Base-by-base conservation (phyloP, 2,888 invertebrate genomes). In the Nineta flava region DNA sequence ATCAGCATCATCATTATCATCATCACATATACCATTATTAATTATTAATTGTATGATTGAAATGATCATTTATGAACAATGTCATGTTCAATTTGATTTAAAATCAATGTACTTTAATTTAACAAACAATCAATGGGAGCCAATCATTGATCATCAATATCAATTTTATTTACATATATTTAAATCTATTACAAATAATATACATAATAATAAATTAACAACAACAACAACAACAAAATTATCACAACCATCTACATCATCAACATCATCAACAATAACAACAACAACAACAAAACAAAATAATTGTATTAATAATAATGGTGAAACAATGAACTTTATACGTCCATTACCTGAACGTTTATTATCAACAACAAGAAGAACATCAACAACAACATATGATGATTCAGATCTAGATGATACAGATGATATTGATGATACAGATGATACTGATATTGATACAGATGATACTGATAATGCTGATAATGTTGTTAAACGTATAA, bases 121-220 rank as follows among this genome's bases (percentile, higher is more conserved):
- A 57, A 72, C 73, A 43, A 66, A 79, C 47, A 75, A 76, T 47
- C 74, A 74, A 9, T 93, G 92, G 92, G 91, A 93, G 61, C 91
- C 91, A 0, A 64, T 92, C 1, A 64, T 90, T 1, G 90, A 90
- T 57, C 71, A 77, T 50, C 82, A 85, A 0, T 87, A 83, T 82
- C 82, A 84, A 60, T 65, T 85, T 13, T 69, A 75, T 16, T 70
- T 83, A 47, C 81, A 78, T 59, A 64, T 81, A 35, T 76, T 76
- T 54, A 76, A 76, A 65, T 76, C 67, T 51, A 65, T 63, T 54
- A 58, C 66, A 0, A 54, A 63, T 47, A 62, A 62, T 2, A 65
- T 67, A 26, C 19, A 5, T 19, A 62, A 40, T 59, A 61, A 16
- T 57, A 50, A 7, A n/a, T n/a, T n/a, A n/a, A n/a, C n/a, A n/a